Base-by-base conservation (phyloP, 2,888 invertebrate genomes). In the Zelleria hepariella region DNA sequence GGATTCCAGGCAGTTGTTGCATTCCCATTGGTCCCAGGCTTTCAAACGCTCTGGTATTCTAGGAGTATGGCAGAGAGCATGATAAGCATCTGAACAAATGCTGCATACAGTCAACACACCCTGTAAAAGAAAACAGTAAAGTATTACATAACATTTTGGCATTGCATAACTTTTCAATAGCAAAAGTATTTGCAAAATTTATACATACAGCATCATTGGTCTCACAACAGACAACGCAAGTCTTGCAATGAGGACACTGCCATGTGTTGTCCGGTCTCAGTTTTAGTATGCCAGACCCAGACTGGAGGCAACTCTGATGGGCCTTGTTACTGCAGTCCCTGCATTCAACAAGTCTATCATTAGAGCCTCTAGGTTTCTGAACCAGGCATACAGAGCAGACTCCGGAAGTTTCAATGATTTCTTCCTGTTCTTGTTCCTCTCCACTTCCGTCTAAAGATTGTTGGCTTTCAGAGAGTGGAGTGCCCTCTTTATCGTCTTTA, bases 191-290 rank as follows among this genome's bases (percentile, higher is more conserved):
- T n/a, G n/a, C n/a, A 3, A 42, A 42, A 4, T 42, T 10, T 42
- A 42, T n/a, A 91, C 92, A 91, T 87, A 94, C 92, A 74, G 92
- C 91, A 81, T 93, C 93, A 67, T 92, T 91, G 7, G 94, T 93
- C 83, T 95, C 95, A 67, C 92, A 92, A 73, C 96, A 97, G 49
- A 95, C 88, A 54, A 92, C 92, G 80, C 98, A 98, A 10, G 93
- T 94, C 80, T 96, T 97, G 72, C 97, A 98, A 73, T 95, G 94
- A 58, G 95, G 94, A 75, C 98, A 98, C 69, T 96, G 96, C 95
- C 96, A 98, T 27, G 92, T 92, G 65, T 91, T 92, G 65, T 92
- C 92, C 49, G 91, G 91, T 55, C 91, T 82, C 65, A 92, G 89
- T 72, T 92, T 91, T 54, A 92, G 77, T 75, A 93, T 89, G 67